These are phyloP conservation scores for Helobdella robusta DNA, from an alignment of 2,888 invertebrate species.

Conservation along the genomic window DNA sequence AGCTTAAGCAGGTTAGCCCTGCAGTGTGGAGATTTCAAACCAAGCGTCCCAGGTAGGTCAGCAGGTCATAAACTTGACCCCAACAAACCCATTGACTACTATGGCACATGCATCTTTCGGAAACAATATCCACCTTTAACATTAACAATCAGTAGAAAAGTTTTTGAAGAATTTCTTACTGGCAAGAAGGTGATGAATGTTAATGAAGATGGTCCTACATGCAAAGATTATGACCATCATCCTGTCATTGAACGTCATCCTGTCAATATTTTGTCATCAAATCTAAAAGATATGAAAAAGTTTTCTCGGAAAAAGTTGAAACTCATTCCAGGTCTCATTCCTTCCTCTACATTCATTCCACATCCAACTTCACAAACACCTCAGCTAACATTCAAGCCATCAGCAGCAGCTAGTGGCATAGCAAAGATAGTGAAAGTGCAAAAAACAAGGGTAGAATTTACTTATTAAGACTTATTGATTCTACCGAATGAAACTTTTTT, in stretches of 20 bases:
- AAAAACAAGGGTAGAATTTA: slow-evolving; percentile 21
- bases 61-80: background rate
- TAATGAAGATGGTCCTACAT: background rate
- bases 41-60: background rate
- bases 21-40: background rate
- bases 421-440: slow-evolving; percentile 1
- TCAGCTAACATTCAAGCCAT: no score
- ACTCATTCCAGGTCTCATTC: no score
- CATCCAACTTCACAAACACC: no score
- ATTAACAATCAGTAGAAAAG: background rate
- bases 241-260: background rate
- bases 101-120: no score
- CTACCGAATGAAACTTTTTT: no score
- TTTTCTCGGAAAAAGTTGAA: no score
- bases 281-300: background rate
- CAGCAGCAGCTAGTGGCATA: background rate
- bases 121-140: background rate
- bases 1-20: background rate
- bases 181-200: no score
- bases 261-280: background rate
- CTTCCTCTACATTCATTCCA: no score
- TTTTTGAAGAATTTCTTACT: no score
- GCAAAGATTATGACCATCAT: background rate
- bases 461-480: no score
- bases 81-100: no score